Evolutionary conservation across 2,113 vertebrate species (phyloP), one percentile per base, ranked within the genome.

Genomic region (Thryonomys swinderianus): DNA sequence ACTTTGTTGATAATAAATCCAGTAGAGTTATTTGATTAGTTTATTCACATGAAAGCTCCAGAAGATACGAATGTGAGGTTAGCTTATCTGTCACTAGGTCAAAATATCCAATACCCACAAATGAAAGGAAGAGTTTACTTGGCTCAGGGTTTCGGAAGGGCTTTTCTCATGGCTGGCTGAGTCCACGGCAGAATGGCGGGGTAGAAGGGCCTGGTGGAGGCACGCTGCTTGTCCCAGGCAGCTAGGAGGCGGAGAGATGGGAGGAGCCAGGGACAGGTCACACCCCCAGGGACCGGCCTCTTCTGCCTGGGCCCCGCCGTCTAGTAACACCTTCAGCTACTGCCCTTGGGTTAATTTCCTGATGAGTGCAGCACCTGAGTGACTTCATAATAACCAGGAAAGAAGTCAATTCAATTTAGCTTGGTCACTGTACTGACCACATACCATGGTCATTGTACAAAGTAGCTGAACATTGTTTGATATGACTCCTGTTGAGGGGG

Each of bases 341-440:
- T 30, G 14, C 7, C 8, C 42, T 76, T 76, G 71, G 69, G 4
- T 69, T 20, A 37, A 37, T 20, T 37, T 37, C 37, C n/a, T 21
- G 40, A 45, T 74, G 59, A 61, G 59, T 61, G 7, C 21, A 61
- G 59, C 59, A 61, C 20, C 2, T 8, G 6, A 23, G 25, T 61
- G 42, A 74, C 13, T 21, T 21, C 10, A 42, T 27, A 48, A 32
- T 53, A 53, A 11, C 11, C 3, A 67, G 14, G 27, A 80, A 67
- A n/a, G 18, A 12, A 88, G 71, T 42, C 40, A 73, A 85, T 84
- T 66, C 85, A 73, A 87, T 93, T 69, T 78, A 88, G 64, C 67
- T 83, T 88, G 78, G 17, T 57, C 71, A 84, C 67, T 85, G 61
- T 27, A 59, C 37, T 88, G 59, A 55, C 71, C 61, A 88, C 45